These are phyloP conservation scores for Cossypha caffra DNA, from an alignment of 2,797 vertebrate species.

Conservation along the genomic window DNA sequence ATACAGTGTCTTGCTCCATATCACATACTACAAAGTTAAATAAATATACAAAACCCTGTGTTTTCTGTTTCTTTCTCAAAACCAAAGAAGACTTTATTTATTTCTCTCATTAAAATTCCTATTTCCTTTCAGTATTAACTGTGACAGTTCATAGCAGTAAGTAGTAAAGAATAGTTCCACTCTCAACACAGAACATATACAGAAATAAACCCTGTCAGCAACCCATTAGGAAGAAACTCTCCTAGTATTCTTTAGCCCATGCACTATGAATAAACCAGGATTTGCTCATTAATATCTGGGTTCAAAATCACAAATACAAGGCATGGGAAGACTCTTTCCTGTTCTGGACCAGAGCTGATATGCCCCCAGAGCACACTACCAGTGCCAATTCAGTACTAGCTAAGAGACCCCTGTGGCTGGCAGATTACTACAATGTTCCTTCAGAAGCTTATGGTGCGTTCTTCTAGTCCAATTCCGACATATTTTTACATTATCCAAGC, in stretches of 20 bases:
- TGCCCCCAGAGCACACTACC: neutral
- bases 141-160: neutral
- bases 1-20: neutral
- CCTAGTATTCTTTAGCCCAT: neutral
- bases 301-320: neutral
- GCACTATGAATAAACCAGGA: neutral
- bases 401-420: neutral
- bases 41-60: neutral
- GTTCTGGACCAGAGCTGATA: neutral
- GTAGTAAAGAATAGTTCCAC: neutral
- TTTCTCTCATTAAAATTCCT: neutral
- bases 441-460: neutral
- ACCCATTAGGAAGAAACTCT: neutral
- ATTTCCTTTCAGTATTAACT: neutral
- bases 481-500: neutral
- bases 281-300: neutral
- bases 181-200: neutral
- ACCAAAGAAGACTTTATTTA: neutral
- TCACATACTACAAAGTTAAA: neutral
- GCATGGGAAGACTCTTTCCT: neutral
- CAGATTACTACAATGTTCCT: neutral
- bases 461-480: neutral
- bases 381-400: neutral
- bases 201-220: neutral
- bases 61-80: neutral